Conservation (phyloP, 2,113 vertebrate genomes). For the Sapajus apella region DNA sequence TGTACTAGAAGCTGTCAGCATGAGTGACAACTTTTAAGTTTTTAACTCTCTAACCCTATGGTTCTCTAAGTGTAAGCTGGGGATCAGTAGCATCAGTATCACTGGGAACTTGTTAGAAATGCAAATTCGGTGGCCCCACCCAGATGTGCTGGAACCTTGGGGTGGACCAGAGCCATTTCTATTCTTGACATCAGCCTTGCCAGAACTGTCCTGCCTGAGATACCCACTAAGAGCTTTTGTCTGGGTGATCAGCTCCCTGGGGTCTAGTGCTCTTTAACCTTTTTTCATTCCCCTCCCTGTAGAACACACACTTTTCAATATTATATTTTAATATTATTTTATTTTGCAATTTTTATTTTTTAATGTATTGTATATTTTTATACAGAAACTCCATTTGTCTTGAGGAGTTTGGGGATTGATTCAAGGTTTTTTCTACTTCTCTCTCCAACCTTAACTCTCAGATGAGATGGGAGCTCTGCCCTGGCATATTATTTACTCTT, state of each 20-base stretch:
- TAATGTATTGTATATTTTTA: not conserved
- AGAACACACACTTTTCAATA: not conserved
- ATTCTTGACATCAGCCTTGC: not conserved
- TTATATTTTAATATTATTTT: not conserved
- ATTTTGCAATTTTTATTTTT: not conserved
- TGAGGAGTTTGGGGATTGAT: not conserved
- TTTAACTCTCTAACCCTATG: not conserved
- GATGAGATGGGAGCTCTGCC: not conserved
- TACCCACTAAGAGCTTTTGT: not conserved
- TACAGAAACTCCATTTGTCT: not conserved
- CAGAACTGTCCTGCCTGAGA: not conserved
- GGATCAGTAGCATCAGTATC: not conserved
- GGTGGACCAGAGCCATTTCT: not conserved
- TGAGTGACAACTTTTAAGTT: not conserved
- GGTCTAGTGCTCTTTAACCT: not conserved
- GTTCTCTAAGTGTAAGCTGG: not conserved
- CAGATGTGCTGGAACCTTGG: not conserved
- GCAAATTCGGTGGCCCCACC: not conserved
- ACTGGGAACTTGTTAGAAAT: conserved; percentile 24
- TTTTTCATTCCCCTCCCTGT: not conserved
- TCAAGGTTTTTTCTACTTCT: not conserved
- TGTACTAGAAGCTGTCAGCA: not conserved
- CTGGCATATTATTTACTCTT: not conserved
- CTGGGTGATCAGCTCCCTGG: not conserved
- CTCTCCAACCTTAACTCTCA: not conserved